Evolutionary conservation across 2,888 invertebrate species (phyloP).

Genomic region (Rhingia rostrata): DNA sequence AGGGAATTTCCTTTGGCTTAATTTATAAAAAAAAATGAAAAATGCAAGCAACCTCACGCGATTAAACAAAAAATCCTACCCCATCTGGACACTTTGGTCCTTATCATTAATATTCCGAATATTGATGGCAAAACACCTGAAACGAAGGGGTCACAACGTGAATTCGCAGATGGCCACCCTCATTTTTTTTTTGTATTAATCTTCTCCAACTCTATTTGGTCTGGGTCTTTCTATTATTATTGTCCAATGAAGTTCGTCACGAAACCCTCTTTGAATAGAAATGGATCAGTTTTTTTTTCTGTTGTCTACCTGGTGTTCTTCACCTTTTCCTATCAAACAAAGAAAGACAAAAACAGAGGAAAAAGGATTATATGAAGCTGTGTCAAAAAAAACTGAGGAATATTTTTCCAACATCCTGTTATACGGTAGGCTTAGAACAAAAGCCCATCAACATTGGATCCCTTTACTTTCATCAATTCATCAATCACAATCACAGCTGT

Average conservation of each 20-base stretch:
- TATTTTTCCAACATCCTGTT: constrained; percentile 47
- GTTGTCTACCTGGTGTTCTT: background rate
- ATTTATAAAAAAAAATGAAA: constrained; percentile 7
- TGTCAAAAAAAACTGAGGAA: constrained; percentile 16
- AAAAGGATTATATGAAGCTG: constrained; percentile 60
- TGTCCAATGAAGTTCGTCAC: constrained; percentile 39
- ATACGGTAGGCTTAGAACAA: constrained; percentile 54
- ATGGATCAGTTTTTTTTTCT: constrained; percentile 35
- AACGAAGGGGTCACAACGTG: constrained; percentile 42
- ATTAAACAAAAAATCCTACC: constrained; percentile 2
- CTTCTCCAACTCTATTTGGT: background rate
- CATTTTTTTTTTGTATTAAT: constrained; percentile 7
- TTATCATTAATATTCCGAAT: constrained; percentile 45
- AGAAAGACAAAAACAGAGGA: constrained; percentile 29
- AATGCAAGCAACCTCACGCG: background rate
- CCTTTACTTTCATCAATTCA: constrained; percentile 57
- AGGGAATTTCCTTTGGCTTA: background rate
- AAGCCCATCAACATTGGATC: constrained; percentile 50
- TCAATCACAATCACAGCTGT: constrained; percentile 65
- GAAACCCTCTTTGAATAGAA: constrained; percentile 50
- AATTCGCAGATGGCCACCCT: constrained; percentile 59
- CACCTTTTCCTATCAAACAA: constrained; percentile 33
- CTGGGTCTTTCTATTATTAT: constrained; percentile 27
- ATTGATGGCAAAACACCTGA: constrained; percentile 55
- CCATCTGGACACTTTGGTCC: background rate